phyloP scores from a whole-genome alignment of 37 sponge, comb jelly and placozoan species.

The Spongilla lacustris region DNA sequence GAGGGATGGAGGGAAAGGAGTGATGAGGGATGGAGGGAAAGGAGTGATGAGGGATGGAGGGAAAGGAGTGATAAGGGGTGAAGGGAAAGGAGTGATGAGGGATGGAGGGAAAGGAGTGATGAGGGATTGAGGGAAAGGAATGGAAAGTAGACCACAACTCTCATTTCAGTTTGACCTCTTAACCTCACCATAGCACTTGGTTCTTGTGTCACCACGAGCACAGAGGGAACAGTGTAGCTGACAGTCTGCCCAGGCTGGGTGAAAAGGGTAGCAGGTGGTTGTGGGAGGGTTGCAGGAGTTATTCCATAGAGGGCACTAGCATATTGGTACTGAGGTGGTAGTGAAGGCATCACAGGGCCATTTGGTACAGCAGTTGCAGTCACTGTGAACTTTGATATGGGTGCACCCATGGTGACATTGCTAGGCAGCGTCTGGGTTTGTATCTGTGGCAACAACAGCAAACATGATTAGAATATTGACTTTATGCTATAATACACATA shows the following conservation, averaged over 20 bases:
- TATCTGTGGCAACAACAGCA: neutral
- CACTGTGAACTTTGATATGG: neutral
- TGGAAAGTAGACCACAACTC: neutral
- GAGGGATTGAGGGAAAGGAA: too few relatives aligned
- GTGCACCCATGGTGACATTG: neutral
- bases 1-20: too few relatives aligned
- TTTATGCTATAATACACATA: neutral
- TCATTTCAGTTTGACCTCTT: neutral
- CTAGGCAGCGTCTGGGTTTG: neutral
- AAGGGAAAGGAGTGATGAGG: too few relatives aligned
- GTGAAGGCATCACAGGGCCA: neutral
- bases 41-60: too few relatives aligned
- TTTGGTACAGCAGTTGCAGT: neutral
- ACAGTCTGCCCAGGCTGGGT: neutral
- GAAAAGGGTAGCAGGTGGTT: neutral
- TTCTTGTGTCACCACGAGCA: neutral
- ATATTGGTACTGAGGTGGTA: neutral
- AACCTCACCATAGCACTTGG: constrained; percentile 12
- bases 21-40: too few relatives aligned
- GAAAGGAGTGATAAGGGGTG: too few relatives aligned
- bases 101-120: too few relatives aligned
- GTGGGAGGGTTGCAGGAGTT: neutral
- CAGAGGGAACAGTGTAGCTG: neutral
- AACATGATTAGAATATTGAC: neutral
- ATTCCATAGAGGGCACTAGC: neutral